A percentile compares a stretch with the other conserved stretches of the same genome.
Conservation (phyloP, 2,113 vertebrate genomes). For the Macaca mulatta region DNA sequence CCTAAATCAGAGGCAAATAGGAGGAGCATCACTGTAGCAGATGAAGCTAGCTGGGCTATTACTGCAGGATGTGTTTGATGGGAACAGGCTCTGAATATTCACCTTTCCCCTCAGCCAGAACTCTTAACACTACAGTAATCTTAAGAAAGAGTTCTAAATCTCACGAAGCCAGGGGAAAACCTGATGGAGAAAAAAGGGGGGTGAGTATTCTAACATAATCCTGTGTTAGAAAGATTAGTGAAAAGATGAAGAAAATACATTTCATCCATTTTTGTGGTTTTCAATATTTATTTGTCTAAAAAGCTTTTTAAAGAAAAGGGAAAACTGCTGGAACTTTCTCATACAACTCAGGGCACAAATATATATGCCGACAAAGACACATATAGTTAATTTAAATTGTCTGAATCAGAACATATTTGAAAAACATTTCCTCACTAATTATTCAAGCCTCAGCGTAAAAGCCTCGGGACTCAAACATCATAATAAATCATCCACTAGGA, state of each 20-base stretch:
- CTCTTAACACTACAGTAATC: not conserved
- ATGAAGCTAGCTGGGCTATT: not conserved
- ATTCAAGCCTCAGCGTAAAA: constrained; percentile 26
- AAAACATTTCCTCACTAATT: not conserved
- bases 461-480: not conserved
- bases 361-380: not conserved
- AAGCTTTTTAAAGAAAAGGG: not conserved
- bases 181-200: not conserved
- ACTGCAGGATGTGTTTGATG: not conserved
- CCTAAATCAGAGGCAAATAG: not conserved
- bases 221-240: not conserved
- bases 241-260: constrained; percentile 13
- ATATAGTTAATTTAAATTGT: not conserved
- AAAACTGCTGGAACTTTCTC: not conserved
- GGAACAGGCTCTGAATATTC: not conserved
- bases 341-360: not conserved
- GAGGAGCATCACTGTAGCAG: fast-evolving
- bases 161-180: not conserved
- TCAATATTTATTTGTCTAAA: not conserved
- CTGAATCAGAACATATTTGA: constrained; percentile 43
- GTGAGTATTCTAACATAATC: too few species aligned
- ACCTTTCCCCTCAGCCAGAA: not conserved
- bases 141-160: not conserved
- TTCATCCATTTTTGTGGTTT: not conserved
- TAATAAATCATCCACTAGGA: constrained; percentile 32